Evolutionary conservation across 2,888 invertebrate species (phyloP), one percentile per base, ranked within the genome.

Genomic region (Prosapia bicincta): DNA sequence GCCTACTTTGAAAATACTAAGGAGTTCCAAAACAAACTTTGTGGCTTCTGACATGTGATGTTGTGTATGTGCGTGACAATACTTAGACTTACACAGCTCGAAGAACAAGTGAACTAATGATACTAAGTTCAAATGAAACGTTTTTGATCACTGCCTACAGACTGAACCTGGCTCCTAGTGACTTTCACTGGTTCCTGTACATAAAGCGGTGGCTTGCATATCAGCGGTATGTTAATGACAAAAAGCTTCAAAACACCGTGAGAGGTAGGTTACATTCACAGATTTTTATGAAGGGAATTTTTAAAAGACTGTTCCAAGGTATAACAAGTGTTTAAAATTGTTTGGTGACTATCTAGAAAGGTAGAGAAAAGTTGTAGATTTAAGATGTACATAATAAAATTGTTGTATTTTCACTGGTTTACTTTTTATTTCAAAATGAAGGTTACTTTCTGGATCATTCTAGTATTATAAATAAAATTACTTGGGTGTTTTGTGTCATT

Each of bases 301-400:
- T 67, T 67, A 24, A 67, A 67, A 67, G 10, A 20, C 10, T 7
- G 25, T 67, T n/a, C n/a, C n/a, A n/a, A n/a, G 68, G 26, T 13
- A 67, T 67, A 24, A 23, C 23, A 67, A 13, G 25, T 23, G 68
- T 24, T 67, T 25, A 13, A 67, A 67, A 6, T 24, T 67, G 68
- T 67, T 67, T 67, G 68, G 15, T n/a, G 10, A 67, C 20, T 67
- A 67, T 67, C 13, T 67, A 23, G 68, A 25, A 67, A 67, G 23
- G 10, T 67, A 67, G 10, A 30, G 9, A 30, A 30, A 30, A 30
- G 5, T 5, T 30, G 30, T 67, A 67, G 25, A 13, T 24, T 67
- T 67, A 23, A 24, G 20, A 13, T 67, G 68, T 67, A 67, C 23
- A 67, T 67, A 67, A 67, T 67, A 67, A 67, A 67, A 67, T 67